Base-by-base conservation (phyloP, 2,888 invertebrate genomes). In the Thumatha senex region DNA sequence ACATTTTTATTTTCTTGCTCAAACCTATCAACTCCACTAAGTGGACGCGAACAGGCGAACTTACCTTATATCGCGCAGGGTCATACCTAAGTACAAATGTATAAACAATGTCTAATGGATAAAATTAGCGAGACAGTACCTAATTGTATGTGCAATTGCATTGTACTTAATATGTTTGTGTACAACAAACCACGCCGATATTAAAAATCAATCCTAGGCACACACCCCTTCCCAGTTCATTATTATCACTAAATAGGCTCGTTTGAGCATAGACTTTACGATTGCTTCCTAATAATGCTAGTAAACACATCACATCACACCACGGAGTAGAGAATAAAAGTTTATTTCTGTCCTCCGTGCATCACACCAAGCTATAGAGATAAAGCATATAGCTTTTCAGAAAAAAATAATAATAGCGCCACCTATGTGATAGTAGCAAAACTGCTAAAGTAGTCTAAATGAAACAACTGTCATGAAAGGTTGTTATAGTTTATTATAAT, bases 211-310 rank as follows among this genome's bases (percentile, higher is more conserved):
- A 72, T 73, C 61, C 63, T 72, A 67, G 69, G 66, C 62, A 64
- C 69, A 70, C 67, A 69, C 70, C 74, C 65, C 73, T 76, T 68
- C 72, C 70, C 60, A 74, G 74, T 80, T 78, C 80, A 79, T 85
- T 86, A 83, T 86, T 83, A 83, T 79, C 77, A 74, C 81, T 86
- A 86, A 89, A 88, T 87, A 84, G 76, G 65, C 80, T 83, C 81
- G 86, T 89, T 87, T 83, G 73, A 76, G 85, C 86, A 88, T 87
- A 88, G 87, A 85, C 84, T 87, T 85, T 86, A 78, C 86, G 80
- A 86, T 86, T 86, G 82, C 85, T 81, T 79, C 74, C 75, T 76
- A 80, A 86, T 84, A 89, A 87, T 83, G 77, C 70, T 65, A 68
- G 69, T 77, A 74, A 24, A 5, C 5, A 24, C 18, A 24, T 24